phyloP scores from a whole-genome alignment of 1,140 invertebrate genomes.

The Seison nebaliae region DNA sequence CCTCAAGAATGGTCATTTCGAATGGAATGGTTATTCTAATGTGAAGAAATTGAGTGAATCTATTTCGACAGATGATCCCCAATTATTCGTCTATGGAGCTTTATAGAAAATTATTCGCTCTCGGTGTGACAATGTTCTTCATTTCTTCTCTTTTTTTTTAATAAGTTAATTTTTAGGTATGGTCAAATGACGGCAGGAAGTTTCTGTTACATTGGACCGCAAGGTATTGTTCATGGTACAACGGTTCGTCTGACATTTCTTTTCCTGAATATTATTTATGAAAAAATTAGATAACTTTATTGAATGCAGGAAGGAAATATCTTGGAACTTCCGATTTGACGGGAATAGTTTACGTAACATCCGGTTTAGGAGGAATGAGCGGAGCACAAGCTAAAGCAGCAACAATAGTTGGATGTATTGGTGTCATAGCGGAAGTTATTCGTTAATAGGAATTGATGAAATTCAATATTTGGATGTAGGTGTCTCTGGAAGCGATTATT shows the following conservation, averaged over 20 bases:
- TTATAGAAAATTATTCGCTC: slow-evolving; percentile 37
- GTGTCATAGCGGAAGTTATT: slow-evolving; percentile 39
- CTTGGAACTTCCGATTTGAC: slow-evolving; percentile 29
- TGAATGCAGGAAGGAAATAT: slow-evolving; percentile 40
- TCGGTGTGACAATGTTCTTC: slow-evolving; percentile 37
- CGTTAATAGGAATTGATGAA: background rate
- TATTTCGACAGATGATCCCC: slow-evolving; percentile 33
- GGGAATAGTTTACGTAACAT: slow-evolving; percentile 29
- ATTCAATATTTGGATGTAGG: slow-evolving; percentile 18
- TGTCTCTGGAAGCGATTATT: slow-evolving; percentile 33
- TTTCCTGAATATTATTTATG: background rate
- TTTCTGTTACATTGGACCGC: slow-evolving; percentile 44
- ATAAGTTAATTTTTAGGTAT: slow-evolving; percentile 21
- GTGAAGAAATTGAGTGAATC: background rate
- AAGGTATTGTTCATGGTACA: slow-evolving; percentile 44
- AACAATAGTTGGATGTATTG: slow-evolving; percentile 38
- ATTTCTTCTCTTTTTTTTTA: background rate
- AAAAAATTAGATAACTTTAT: slow-evolving; percentile 35
- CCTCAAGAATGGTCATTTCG: slow-evolving; percentile 39
- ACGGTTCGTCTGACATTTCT: slow-evolving; percentile 29
- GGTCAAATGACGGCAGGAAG: slow-evolving; percentile 39
- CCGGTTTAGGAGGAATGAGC: slow-evolving; percentile 34
- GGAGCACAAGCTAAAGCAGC: slow-evolving; percentile 42
- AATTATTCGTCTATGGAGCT: slow-evolving; percentile 36
- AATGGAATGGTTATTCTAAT: slow-evolving; percentile 37